These are phyloP conservation scores for Diabrotica balteata DNA, from an alignment of 2,888 invertebrate species.

Conservation along the genomic window DNA sequence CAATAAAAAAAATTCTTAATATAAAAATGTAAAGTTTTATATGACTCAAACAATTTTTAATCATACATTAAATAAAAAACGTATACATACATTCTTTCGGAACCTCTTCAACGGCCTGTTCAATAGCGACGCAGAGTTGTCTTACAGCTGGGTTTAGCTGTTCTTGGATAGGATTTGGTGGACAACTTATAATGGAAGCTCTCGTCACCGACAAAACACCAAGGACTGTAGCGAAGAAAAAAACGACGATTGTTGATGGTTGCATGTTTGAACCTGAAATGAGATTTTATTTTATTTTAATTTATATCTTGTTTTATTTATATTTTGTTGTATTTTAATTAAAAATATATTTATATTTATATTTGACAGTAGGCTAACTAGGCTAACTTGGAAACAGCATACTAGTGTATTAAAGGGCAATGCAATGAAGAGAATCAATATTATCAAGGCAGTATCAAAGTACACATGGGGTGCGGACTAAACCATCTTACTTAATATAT, in stretches of 20 bases:
- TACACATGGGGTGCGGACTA: too few species aligned
- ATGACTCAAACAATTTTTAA: too few species aligned
- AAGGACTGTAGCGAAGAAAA: constrained; percentile 30
- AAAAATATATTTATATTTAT: too few species aligned
- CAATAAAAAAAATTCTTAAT: too few species aligned
- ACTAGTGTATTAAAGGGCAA: too few species aligned
- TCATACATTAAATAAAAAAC: neutral
- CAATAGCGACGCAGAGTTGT: constrained; percentile 47
- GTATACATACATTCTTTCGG: constrained; percentile 44
- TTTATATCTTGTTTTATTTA: too few species aligned
- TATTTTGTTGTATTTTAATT: too few species aligned
- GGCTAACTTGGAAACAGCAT: too few species aligned
- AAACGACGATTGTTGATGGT: constrained; percentile 32
- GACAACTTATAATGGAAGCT: constrained; percentile 49
- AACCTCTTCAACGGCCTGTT: constrained; percentile 47
- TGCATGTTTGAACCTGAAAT: constrained; percentile 43
- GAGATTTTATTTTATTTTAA: neutral
- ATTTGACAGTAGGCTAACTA: too few species aligned
- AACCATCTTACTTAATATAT: too few species aligned
- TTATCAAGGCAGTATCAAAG: too few species aligned
- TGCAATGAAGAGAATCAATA: too few species aligned
- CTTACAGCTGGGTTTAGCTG: constrained; percentile 44
- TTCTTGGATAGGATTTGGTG: constrained; percentile 42
- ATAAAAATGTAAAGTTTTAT: neutral
- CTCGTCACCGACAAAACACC: constrained; percentile 36